Percentiles rank a stretch among this genome's conserved stretches.
phyloP scores from a whole-genome alignment of 2,113 vertebrate species.

The Alligator mississippiensis region DNA sequence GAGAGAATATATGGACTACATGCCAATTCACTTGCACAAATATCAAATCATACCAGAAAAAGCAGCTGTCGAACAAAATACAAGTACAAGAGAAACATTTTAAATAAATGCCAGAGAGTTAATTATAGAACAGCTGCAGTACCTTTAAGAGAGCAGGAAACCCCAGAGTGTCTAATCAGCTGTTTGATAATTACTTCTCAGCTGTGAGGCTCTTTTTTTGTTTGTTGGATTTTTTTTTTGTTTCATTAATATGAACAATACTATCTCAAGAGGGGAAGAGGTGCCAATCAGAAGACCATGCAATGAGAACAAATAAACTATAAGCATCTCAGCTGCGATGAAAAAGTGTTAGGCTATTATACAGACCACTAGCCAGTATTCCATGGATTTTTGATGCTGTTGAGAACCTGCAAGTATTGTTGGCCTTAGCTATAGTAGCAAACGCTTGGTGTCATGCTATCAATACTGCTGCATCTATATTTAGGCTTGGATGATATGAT shows the following conservation, averaged over 20 bases:
- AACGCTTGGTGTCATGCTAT: background rate
- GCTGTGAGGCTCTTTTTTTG: background rate
- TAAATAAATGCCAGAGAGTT: background rate
- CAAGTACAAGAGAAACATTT: background rate
- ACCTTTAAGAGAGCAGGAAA: background rate
- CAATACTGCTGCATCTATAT: background rate
- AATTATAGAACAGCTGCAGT: background rate
- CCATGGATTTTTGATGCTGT: background rate
- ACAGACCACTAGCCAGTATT: background rate
- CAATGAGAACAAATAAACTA: background rate
- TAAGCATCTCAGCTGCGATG: fast-evolving
- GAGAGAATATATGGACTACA: background rate
- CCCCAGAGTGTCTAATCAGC: no score
- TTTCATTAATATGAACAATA: background rate
- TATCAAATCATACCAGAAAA: background rate
- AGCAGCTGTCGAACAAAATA: background rate
- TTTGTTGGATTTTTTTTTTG: background rate
- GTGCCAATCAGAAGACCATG: background rate
- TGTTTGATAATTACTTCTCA: background rate
- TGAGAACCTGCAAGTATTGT: background rate
- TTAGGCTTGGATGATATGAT: background rate
- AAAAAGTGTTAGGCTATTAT: background rate
- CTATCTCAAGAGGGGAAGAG: background rate
- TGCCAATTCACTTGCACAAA: background rate
- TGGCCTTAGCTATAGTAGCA: background rate